Percentiles rank a stretch among this genome's conserved stretches.
Evolutionary conservation across 2,113 vertebrate species (phyloP).

Genomic region (Atrichornis clamosus): DNA sequence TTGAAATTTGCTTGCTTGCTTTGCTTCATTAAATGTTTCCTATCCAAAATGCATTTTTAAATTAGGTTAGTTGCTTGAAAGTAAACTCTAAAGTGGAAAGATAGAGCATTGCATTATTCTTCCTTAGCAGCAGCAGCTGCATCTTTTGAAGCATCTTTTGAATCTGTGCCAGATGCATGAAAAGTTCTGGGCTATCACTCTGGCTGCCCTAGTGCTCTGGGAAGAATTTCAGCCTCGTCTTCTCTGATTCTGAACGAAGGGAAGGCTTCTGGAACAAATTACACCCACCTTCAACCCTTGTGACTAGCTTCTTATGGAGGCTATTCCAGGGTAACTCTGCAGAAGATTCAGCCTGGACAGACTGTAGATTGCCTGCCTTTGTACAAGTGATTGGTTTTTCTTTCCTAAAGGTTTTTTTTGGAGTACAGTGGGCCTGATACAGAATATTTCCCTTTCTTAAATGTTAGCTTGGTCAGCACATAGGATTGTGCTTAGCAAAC

Average conservation of each 20-base stretch:
- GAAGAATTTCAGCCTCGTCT: not conserved
- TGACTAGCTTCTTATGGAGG: not conserved
- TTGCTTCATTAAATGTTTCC: not conserved
- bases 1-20: not conserved
- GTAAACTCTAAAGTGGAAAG: not conserved
- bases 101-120: not conserved
- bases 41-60: not conserved
- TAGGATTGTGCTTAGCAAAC: not conserved
- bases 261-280: not conserved
- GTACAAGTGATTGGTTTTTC: rapidly evolving
- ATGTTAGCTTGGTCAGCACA: not conserved
- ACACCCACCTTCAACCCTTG: not conserved
- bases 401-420: not conserved
- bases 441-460: not conserved
- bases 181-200: not conserved
- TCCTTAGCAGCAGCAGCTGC: not conserved
- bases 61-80: not conserved
- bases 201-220: not conserved
- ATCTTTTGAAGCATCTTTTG: not conserved
- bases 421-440: not conserved
- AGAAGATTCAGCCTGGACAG: not conserved
- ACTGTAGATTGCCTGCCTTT: not conserved
- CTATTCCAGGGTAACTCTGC: not conserved
- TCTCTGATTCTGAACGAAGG: not conserved
- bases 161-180: not conserved